These are phyloP conservation scores for Aptenodytes forsteri DNA, from an alignment of 2,113 vertebrate genomes.

Conservation along the genomic window DNA sequence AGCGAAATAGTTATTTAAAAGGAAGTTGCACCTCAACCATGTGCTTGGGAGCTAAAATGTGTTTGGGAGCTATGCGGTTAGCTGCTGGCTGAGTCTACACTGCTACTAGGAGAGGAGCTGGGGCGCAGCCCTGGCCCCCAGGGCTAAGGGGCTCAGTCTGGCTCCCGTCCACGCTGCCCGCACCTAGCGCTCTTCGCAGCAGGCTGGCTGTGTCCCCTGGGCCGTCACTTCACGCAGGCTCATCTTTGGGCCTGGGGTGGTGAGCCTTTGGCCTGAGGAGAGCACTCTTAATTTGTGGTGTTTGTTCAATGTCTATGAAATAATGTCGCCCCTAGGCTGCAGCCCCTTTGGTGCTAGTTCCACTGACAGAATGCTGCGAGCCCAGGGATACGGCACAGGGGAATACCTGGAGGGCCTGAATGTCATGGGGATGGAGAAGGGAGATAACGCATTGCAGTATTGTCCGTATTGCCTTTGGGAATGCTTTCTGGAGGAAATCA, in stretches of 20 bases:
- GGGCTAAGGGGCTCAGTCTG: neutral
- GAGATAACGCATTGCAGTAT: fast-evolving
- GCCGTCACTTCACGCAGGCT: fast-evolving
- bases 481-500: neutral
- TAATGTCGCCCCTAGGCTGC: fast-evolving
- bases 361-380: neutral
- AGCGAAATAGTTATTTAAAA: neutral
- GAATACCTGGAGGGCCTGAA: neutral
- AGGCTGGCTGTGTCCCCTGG: neutral
- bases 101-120: neutral
- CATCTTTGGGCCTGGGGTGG: neutral
- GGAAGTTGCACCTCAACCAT: neutral
- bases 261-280: neutral
- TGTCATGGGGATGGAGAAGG: neutral
- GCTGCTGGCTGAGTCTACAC: neutral
- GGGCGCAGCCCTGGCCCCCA: fast-evolving
- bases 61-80: neutral
- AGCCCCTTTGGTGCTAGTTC: neutral
- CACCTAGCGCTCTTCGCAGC: neutral
- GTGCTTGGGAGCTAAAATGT: neutral
- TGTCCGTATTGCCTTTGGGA: neutral
- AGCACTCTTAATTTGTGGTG: neutral
- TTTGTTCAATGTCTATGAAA: neutral
- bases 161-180: fast-evolving
- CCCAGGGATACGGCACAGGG: neutral